Percentiles rank a stretch among this genome's conserved stretches.
Evolutionary conservation across 2,113 vertebrate species (phyloP).

Genomic region (Mirounga angustirostris): DNA sequence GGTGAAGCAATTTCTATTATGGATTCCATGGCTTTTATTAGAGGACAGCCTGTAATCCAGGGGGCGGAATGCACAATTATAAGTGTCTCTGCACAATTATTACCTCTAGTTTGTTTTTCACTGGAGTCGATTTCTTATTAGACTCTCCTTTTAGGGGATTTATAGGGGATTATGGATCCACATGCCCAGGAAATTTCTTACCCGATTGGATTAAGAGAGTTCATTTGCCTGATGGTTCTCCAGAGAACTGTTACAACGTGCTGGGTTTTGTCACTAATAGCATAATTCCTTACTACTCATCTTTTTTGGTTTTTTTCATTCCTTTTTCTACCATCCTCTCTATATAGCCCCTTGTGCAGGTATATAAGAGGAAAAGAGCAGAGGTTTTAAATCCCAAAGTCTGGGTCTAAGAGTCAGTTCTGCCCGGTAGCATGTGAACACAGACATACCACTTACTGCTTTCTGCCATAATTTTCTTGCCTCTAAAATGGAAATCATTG

Average conservation of each 20-base stretch:
- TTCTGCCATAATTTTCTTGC: background rate
- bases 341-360: background rate
- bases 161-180: slow-evolving; percentile 22
- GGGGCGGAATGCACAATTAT: background rate
- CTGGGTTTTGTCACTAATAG: background rate
- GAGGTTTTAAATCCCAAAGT: background rate
- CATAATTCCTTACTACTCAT: background rate
- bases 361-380: background rate
- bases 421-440: no score
- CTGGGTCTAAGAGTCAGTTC: background rate
- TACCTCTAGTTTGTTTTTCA: background rate
- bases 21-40: slow-evolving; percentile 19
- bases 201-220: background rate
- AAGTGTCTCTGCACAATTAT: background rate
- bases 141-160: slow-evolving; percentile 5
- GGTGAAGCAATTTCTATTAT: slow-evolving; percentile 42
- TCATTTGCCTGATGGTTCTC: background rate
- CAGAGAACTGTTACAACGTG: background rate
- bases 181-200: slow-evolving; percentile 50
- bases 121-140: slow-evolving; percentile 23
- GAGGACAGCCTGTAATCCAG: background rate
- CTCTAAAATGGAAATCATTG: background rate
- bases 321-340: background rate
- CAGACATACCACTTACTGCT: background rate
- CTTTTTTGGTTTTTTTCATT: background rate